These are phyloP conservation scores for Parnassius apollo DNA, from an alignment of 2,888 invertebrate genomes.

Conservation along the genomic window DNA sequence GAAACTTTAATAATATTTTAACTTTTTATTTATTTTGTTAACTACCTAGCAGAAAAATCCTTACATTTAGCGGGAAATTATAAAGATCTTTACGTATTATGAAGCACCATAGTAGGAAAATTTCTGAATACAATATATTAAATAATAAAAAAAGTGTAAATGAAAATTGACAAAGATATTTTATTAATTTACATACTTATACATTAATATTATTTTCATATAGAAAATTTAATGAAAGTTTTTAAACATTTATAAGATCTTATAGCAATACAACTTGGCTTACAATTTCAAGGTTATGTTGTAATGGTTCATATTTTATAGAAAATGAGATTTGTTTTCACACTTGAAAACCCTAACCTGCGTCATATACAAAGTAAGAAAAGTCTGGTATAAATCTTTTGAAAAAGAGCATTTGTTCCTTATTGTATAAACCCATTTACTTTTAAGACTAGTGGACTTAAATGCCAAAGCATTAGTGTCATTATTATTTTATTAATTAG, in stretches of 20 bases:
- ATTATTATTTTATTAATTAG: slow-evolving; percentile 39
- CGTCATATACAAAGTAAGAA: too few species aligned
- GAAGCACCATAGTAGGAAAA: slow-evolving; percentile 23
- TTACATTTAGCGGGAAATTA: slow-evolving; percentile 2
- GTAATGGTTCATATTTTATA: neutral
- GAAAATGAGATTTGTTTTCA: too few species aligned
- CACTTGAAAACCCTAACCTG: too few species aligned
- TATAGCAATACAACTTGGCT: neutral
- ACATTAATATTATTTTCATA: neutral
- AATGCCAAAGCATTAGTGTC: slow-evolving; percentile 42
- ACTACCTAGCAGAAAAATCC: slow-evolving; percentile 6
- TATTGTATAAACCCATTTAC: slow-evolving; percentile 28
- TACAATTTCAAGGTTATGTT: slow-evolving; percentile 31
- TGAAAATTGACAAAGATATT: neutral
- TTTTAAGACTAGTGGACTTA: slow-evolving; percentile 71
- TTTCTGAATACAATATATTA: neutral
- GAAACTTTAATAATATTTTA: too few species aligned
- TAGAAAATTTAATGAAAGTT: neutral
- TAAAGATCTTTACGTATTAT: slow-evolving; percentile 19
- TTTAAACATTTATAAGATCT: neutral
- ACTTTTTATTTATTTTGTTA: slow-evolving; percentile 8
- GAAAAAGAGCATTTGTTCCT: slow-evolving; percentile 22
- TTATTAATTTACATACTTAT: too few species aligned
- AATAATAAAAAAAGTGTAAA: neutral
- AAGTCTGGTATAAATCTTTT: neutral